Evolutionary conservation across 2,888 invertebrate genomes (phyloP).

Genomic region (Hirtodrosophila duncani): DNA sequence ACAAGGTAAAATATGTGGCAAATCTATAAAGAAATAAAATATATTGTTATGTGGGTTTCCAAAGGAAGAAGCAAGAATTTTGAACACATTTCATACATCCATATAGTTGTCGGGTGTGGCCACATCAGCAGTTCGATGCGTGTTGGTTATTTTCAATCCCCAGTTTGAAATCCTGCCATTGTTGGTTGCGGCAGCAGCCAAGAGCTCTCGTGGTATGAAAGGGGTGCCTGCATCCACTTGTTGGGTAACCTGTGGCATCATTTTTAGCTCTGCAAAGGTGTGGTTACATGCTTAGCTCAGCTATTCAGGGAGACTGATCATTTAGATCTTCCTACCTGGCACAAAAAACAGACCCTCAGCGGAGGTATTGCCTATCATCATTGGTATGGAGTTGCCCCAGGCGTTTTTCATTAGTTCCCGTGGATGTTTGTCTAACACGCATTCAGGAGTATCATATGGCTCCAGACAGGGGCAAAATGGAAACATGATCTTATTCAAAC

Average conservation of each 20-base stretch:
- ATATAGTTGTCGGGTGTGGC: conserved; percentile 66
- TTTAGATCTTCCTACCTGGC: conserved; percentile 46
- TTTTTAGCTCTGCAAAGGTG: conserved; percentile 43
- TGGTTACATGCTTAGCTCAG: too few relatives aligned
- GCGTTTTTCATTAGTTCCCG: conserved; percentile 73
- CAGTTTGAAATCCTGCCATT: conserved; percentile 48
- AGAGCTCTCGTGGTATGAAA: conserved; percentile 68
- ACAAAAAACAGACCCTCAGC: conserved; percentile 74
- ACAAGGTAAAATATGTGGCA: conserved; percentile 55
- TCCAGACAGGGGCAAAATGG: conserved; percentile 76
- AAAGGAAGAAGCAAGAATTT: background rate
- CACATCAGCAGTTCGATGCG: conserved; percentile 66
- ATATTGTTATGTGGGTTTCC: too few relatives aligned
- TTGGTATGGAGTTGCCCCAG: conserved; percentile 77
- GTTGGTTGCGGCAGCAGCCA: conserved; percentile 42
- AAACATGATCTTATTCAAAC: conserved; percentile 57
- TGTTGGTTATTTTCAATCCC: conserved; percentile 61
- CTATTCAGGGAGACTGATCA: background rate
- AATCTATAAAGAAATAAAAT: conserved; percentile 49
- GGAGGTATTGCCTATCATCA: conserved; percentile 75
- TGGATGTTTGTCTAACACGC: conserved; percentile 74
- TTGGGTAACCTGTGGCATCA: conserved; percentile 42
- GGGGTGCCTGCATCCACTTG: conserved; percentile 55
- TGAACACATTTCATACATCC: conserved; percentile 58
- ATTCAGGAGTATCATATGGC: conserved; percentile 71